phyloP scores from a whole-genome alignment of 1,140 invertebrate genomes.

The Drosophila eugracilis region DNA sequence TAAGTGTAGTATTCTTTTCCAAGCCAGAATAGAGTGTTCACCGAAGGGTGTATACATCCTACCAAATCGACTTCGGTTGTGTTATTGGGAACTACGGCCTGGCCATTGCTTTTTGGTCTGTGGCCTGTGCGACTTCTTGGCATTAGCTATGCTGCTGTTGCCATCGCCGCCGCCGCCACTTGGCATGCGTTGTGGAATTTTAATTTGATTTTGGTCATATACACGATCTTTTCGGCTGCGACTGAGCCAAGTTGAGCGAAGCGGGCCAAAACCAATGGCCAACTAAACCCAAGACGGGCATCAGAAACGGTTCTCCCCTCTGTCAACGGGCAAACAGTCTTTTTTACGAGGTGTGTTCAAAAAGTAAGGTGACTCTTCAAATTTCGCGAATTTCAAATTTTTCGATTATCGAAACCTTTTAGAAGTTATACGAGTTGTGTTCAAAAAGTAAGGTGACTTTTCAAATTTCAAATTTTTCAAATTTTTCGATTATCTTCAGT shows the following conservation, averaged over 20 bases:
- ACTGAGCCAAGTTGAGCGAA: constrained; percentile 57
- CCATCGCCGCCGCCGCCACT: constrained; percentile 22
- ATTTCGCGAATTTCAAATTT: too few species aligned
- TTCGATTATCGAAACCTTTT: too few species aligned
- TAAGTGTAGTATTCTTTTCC: too few species aligned
- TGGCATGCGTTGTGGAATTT: constrained; percentile 82
- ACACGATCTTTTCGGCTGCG: constrained; percentile 69
- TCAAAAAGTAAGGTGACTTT: too few species aligned
- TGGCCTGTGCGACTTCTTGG: constrained; percentile 73
- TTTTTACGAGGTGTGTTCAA: too few species aligned
- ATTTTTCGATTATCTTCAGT: too few species aligned
- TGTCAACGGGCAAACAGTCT: too few species aligned
- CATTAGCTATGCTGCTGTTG: constrained; percentile 69
- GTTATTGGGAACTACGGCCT: constrained; percentile 32
- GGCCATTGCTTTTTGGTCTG: constrained; percentile 33
- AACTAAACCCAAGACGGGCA: constrained; percentile 31
- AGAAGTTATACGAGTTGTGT: too few species aligned
- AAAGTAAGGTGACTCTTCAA: too few species aligned
- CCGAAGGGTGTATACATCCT: constrained; percentile 2
- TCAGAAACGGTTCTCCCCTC: constrained; percentile 36
- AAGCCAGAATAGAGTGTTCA: constrained; percentile 1
- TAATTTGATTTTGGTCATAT: constrained; percentile 81
- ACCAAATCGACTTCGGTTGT: neutral
- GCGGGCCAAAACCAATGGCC: constrained; percentile 47
- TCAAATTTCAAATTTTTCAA: too few species aligned